phyloP scores from a whole-genome alignment of 2,113 vertebrate species.

The Hyaena hyaena region DNA sequence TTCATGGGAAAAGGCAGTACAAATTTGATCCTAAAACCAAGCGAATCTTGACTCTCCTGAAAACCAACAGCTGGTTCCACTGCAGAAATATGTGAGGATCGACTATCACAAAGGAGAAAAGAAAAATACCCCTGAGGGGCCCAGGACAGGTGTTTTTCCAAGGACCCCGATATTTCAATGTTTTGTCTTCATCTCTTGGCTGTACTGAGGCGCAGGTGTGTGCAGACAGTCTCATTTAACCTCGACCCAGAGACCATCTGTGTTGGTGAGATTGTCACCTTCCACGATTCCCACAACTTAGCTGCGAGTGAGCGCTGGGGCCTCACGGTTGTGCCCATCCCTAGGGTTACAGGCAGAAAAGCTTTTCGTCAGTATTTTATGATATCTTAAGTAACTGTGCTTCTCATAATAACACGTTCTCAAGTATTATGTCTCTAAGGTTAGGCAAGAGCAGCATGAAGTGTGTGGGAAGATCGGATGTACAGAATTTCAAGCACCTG shows the following conservation, averaged over 20 bases:
- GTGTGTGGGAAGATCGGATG: neutral
- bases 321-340: neutral
- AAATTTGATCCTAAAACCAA: constrained; percentile 87
- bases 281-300: neutral
- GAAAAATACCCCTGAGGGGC: neutral
- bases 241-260: neutral
- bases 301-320: neutral
- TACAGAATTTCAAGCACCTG: no score
- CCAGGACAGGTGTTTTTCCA: neutral
- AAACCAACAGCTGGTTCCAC: constrained; percentile 89
- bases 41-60: constrained; percentile 85
- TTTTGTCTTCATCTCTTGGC: neutral
- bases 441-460: neutral
- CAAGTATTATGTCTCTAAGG: neutral
- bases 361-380: neutral
- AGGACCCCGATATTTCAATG: neutral
- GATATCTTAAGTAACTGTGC: neutral
- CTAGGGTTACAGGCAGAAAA: neutral
- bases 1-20: constrained; percentile 85
- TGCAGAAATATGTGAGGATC: constrained; percentile 80
- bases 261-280: fast-evolving
- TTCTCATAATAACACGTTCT: neutral
- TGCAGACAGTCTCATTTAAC: neutral
- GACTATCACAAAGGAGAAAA: neutral
- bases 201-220: neutral